Evolutionary conservation across 2,888 invertebrate genomes (phyloP), one percentile per base, ranked within the genome.

Genomic region (Dolichopus griseipennis): DNA sequence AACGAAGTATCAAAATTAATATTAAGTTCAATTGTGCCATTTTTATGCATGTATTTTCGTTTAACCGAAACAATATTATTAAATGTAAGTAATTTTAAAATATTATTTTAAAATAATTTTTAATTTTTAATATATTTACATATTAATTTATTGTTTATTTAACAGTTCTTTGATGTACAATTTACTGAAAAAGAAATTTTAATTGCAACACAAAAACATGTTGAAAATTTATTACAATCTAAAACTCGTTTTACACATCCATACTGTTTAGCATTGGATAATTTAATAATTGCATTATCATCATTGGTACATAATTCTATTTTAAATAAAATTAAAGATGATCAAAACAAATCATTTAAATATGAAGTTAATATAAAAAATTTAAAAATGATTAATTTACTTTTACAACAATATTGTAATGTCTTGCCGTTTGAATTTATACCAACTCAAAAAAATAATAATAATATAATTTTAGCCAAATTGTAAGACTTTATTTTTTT

Each of bases 191-290:
- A 85, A 74, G 78, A 80, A 34, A 81, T 86, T 15, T 73, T 89
- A 68, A 83, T 83, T 69, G 79, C 82, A 66, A 82, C 85, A 2
- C 91, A 92, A 76, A 83, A 84, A 75, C 79, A 83, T 21, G 82
- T 86, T 34, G 91, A 90, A 78, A 75, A 76, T 22, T 74, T 82
- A 61, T 76, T 87, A 4, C 76, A 77, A 27, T 74, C 78, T 52
- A 76, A 76, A 67, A 73, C 75, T 18, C 41, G 69, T 1, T 75
- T 77, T 67, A 82, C 84, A 15, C 90, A 91, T 81, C 90, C 91
- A 0, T 91, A 90, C 80, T 87, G 88, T 72, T 83, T 93, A 69
- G 89, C 90, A 62, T 82, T 92, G 72, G 92, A 92, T 72, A 83
- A 85, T 67, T 81, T 84, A 65, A 82, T 79, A 52, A 85, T 85